A percentile compares a stretch with the other conserved stretches of the same genome.
Conservation (phyloP, 2,888 invertebrate genomes). For the Gandaritis pyraliata region DNA sequence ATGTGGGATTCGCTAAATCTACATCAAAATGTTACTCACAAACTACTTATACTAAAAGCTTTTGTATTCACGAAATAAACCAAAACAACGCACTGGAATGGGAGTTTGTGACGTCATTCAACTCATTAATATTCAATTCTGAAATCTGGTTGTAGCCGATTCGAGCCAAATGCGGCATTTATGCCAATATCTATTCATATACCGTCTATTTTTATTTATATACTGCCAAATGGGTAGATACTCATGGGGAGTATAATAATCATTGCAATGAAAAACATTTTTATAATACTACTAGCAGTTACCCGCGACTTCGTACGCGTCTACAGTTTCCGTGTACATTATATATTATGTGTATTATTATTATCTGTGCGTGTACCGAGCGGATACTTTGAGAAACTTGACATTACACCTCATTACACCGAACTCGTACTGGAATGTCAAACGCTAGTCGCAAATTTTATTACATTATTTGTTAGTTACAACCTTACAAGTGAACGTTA, state of each 20-base stretch:
- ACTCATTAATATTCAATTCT: slow-evolving; percentile 31
- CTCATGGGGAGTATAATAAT: background rate
- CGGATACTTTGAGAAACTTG: no score
- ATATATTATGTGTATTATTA: no score
- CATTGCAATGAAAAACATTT: background rate
- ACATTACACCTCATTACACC: no score
- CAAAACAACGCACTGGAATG: slow-evolving; percentile 16
- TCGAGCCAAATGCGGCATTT: slow-evolving; percentile 10
- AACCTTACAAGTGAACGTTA: no score
- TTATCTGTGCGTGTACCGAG: no score
- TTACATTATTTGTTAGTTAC: no score
- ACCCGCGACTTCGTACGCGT: no score
- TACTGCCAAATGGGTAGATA: slow-evolving; percentile 1
- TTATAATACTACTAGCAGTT: background rate
- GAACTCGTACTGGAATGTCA: no score
- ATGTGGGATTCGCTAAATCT: background rate
- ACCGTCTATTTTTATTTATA: slow-evolving; percentile 6
- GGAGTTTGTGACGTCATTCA: slow-evolving; percentile 21
- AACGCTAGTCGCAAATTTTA: no score
- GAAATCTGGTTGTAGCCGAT: slow-evolving; percentile 22
- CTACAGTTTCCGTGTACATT: no score
- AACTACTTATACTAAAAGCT: slow-evolving; percentile 23
- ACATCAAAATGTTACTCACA: slow-evolving; percentile 6
- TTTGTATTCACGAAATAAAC: slow-evolving; percentile 13
- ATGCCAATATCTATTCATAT: slow-evolving; percentile 22